phyloP scores from a whole-genome alignment of 1,140 invertebrate species.

The Anastatus disparis region DNA sequence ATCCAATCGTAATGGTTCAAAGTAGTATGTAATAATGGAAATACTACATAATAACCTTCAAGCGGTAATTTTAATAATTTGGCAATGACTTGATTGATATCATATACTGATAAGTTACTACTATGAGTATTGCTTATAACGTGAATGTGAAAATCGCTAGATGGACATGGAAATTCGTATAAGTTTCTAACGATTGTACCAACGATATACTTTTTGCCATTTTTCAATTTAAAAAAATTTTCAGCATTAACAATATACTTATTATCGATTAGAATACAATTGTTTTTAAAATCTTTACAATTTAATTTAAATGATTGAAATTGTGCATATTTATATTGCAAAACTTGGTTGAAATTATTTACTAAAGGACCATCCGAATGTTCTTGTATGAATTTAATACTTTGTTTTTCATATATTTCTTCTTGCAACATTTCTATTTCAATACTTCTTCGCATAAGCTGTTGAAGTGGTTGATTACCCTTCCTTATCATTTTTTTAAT shows the following conservation, averaged over 20 bases:
- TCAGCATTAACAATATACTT: background rate
- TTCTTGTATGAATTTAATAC: background rate
- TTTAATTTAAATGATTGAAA: background rate
- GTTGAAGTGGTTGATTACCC: no score
- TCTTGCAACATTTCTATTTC: background rate
- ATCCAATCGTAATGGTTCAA: no score
- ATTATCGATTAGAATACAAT: background rate
- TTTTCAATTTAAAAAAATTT: background rate
- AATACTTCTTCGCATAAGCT: background rate
- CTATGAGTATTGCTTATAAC: background rate
- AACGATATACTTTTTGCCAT: background rate
- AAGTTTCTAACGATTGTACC: background rate
- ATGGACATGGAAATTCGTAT: background rate
- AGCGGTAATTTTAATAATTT: background rate
- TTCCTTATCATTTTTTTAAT: slow-evolving; percentile 7
- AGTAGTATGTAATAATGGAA: background rate
- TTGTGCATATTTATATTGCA: background rate
- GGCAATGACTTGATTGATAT: background rate
- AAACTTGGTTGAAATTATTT: no score
- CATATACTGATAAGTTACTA: background rate
- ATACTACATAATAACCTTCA: background rate
- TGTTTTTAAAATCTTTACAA: background rate
- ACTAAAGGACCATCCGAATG: background rate
- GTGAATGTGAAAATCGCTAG: background rate
- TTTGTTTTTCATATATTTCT: background rate